phyloP scores from a whole-genome alignment of 92 coral and sea anemone genomes.

The Paragorgia papillata region DNA sequence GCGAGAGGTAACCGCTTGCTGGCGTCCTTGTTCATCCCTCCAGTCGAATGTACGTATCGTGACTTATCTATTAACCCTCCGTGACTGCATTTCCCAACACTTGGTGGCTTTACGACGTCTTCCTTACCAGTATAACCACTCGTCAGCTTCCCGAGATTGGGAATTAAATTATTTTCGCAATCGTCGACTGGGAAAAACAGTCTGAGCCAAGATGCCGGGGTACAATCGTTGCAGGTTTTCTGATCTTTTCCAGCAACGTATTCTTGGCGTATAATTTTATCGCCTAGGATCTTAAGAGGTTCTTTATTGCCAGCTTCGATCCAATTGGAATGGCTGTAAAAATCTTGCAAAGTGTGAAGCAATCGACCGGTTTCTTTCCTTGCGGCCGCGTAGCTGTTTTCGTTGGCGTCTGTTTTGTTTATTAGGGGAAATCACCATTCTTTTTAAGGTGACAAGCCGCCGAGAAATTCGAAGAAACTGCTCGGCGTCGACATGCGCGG shows the following conservation, averaged over 20 bases:
- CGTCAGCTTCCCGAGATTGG: conserved; percentile 46
- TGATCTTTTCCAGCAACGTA: conserved; percentile 48
- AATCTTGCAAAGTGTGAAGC: conserved; percentile 74
- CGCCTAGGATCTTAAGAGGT: conserved; percentile 39
- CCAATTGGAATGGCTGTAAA: conserved; percentile 78
- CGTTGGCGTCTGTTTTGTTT: conserved; percentile 21
- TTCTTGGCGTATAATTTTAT: conserved; percentile 11
- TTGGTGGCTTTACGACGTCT: conserved; percentile 62
- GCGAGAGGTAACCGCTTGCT: background rate
- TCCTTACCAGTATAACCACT: conserved; percentile 64
- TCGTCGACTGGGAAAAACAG: conserved; percentile 2
- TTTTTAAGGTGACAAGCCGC: conserved; percentile 51
- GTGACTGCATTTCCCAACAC: conserved; percentile 65
- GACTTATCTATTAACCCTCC: conserved; percentile 57
- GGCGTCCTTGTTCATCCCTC: conserved; percentile 66
- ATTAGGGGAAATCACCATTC: conserved; percentile 44
- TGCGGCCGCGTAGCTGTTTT: conserved; percentile 50
- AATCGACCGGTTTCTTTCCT: conserved; percentile 59
- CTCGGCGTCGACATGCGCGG: conserved; percentile 70
- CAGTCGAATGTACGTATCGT: conserved; percentile 22
- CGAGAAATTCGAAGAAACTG: conserved; percentile 46
- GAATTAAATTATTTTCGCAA: conserved; percentile 47
- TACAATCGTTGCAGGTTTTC: conserved; percentile 54
- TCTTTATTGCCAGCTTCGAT: conserved; percentile 54
- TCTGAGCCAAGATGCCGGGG: background rate